Percentiles rank a stretch among this genome's conserved stretches.
Conservation (phyloP, 2,113 vertebrate genomes). For the Camelus bactrianus region DNA sequence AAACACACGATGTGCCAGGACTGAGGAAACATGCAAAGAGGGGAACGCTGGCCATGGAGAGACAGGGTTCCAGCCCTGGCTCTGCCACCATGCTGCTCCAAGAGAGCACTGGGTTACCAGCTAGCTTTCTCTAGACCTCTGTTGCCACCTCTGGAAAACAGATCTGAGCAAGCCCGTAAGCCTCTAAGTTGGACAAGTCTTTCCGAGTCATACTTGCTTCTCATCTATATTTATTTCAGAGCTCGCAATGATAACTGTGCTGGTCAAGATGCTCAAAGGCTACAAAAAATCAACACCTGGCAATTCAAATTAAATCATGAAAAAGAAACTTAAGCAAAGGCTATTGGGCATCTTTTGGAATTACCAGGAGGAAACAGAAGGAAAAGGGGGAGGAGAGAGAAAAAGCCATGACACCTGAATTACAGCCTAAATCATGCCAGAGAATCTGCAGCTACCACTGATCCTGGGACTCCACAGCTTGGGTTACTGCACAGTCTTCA, state of each 20-base stretch:
- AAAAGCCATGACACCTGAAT: neutral
- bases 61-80: neutral
- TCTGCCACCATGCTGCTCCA: neutral
- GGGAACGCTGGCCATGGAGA: neutral
- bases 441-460: neutral
- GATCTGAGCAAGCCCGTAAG: neutral
- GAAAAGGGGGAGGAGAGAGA: neutral
- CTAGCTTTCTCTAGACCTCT: neutral
- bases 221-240: neutral
- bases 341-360: neutral
- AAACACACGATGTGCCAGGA: neutral
- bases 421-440: neutral
- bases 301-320: neutral
- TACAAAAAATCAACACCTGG: neutral
- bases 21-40: neutral
- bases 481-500: too few species aligned
- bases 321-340: neutral
- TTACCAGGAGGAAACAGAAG: neutral
- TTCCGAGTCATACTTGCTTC: neutral
- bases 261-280: neutral
- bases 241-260: neutral
- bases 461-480: too few species aligned
- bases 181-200: neutral
- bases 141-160: neutral
- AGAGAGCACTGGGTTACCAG: neutral